A percentile compares a stretch with the other conserved stretches of the same genome.
Evolutionary conservation across 2,797 vertebrate species (phyloP).

Genomic region (Coccyzus lansbergi): DNA sequence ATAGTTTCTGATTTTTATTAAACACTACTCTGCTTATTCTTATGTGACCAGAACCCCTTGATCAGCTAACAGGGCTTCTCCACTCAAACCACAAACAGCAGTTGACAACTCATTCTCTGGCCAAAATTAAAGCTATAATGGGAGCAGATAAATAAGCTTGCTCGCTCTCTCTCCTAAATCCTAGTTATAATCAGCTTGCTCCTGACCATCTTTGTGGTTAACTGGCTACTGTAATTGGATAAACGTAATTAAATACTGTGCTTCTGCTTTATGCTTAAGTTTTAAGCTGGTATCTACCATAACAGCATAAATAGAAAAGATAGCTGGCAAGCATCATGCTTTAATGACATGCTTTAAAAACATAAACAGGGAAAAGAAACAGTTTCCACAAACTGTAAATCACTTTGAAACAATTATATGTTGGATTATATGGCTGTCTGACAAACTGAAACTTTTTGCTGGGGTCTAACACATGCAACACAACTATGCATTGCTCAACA

Average conservation of each 20-base stretch:
- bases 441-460: background rate
- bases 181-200: slow-evolving; percentile 42
- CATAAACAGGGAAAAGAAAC: background rate
- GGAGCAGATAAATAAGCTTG: slow-evolving; percentile 36
- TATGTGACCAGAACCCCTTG: rapidly evolving
- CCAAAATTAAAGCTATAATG: background rate
- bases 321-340: background rate
- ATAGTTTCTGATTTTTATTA: background rate
- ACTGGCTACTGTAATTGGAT: slow-evolving; percentile 38
- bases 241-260: slow-evolving; percentile 11
- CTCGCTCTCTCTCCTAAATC: background rate
- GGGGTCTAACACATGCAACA: rapidly evolving
- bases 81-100: background rate
- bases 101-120: background rate
- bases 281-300: slow-evolving; percentile 18
- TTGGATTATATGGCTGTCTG: background rate
- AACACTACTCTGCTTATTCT: background rate
- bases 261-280: background rate
- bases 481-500: background rate
- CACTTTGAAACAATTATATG: background rate
- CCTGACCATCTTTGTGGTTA: slow-evolving; percentile 2
- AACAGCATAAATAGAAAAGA: background rate
- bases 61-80: background rate
- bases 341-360: background rate
- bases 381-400: background rate